Base-by-base conservation (phyloP, 2,888 invertebrate genomes). In the Rhimphoctona megacephalus region DNA sequence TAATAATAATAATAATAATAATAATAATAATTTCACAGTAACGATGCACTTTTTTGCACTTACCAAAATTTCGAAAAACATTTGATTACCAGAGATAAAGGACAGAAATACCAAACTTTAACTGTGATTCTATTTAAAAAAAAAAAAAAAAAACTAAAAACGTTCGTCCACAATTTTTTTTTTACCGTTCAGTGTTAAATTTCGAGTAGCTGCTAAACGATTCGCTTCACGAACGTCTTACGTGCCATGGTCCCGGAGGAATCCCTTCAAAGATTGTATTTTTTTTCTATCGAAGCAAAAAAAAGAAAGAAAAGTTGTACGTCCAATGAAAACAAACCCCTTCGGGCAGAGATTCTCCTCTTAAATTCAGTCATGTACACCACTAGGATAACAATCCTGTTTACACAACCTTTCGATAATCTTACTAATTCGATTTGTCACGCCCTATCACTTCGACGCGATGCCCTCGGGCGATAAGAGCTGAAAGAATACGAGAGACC, bases 371-470 rank as follows among this genome's bases (percentile, higher is more conserved):
- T 89, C 83, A 80, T 54, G 64, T 52, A 73, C 78, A 61, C 30
- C 88, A 84, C 87, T 79, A 79, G 85, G 90, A 90, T 90, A 90
- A 89, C 89, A 80, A 86, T 85, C 72, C 88, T 94, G 90, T 94
- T 94, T 94, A 89, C 87, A 90, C 90, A 88, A 90, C 85, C 90
- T 91, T 93, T 93, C 90, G 91, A 43, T 70, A 93, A 93, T 93
- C 91, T 92, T 92, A 89, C 89, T 92, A 93, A 94, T 91, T 92
- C 91, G 90, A 94, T 94, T 93, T 92, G 84, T 82, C 67, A 66
- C 86, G 85, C 88, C 86, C 90, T 91, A 92, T 92, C 90, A 90
- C 90, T 88, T 90, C 67, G 67, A 82, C 74, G 83, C 46, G 61
- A 85, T 30, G 52, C 46, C 81, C 72, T 46, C 70, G 30, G 76